phyloP scores from a whole-genome alignment of 2,888 invertebrate genomes.

The Noctua pronuba region DNA sequence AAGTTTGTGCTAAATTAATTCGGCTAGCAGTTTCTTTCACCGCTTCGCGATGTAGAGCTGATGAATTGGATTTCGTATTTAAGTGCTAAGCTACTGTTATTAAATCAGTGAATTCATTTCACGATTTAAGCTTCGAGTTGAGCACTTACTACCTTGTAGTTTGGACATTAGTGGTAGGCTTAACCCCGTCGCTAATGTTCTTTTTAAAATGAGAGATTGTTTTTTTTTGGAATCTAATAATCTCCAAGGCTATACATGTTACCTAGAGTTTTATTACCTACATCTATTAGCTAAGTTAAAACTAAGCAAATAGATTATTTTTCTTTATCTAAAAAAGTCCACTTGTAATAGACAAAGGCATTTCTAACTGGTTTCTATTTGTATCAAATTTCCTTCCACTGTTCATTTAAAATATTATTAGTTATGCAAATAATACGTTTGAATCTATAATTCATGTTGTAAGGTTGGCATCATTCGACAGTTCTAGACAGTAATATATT shows the following conservation, averaged over 20 bases:
- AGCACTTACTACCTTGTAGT: not conserved
- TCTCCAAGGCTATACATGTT: not conserved
- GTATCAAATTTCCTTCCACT: conserved; percentile 8
- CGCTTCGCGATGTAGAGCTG: not conserved
- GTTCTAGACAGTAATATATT: conserved; percentile 70
- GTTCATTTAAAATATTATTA: conserved; percentile 44
- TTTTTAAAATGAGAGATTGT: not conserved
- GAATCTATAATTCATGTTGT: conserved; percentile 48
- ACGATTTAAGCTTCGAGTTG: not conserved
- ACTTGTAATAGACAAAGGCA: conserved; percentile 11
- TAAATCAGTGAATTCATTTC: conserved; percentile 11
- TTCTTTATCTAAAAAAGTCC: not conserved
- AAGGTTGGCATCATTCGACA: conserved; percentile 65
- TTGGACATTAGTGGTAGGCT: not conserved
- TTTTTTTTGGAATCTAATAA: not conserved
- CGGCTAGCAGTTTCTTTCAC: conserved; percentile 9
- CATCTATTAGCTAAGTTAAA: not conserved
- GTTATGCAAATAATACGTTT: conserved; percentile 52
- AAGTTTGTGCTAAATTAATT: conserved; percentile 28
- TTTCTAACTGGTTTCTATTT: conserved; percentile 7
- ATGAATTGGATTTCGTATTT: not conserved
- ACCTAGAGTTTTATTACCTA: not conserved
- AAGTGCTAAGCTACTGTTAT: not conserved
- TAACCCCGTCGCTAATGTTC: not conserved
- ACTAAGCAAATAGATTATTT: not conserved